phyloP scores from a whole-genome alignment of 2,797 vertebrate genomes.

The Sparidentex hasta region DNA sequence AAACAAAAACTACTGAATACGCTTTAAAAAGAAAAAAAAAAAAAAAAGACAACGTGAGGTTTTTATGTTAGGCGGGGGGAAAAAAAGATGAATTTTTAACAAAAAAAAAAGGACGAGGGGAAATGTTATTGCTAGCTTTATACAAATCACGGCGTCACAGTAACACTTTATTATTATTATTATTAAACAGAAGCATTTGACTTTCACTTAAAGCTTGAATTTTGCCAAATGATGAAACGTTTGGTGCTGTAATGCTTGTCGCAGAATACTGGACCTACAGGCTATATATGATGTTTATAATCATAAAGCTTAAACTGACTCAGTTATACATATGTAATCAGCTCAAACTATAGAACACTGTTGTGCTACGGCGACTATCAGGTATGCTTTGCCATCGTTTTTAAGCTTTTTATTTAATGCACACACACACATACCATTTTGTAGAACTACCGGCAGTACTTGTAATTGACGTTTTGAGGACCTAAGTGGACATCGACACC shows the following conservation, averaged over 20 bases:
- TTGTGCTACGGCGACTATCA: constrained; percentile 89
- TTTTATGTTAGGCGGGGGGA: constrained; percentile 49
- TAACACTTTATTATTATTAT: constrained; percentile 85
- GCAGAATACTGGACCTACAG: constrained; percentile 90
- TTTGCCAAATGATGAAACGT: constrained; percentile 90
- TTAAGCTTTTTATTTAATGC: constrained; percentile 82
- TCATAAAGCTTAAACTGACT: constrained; percentile 88
- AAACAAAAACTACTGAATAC: constrained; percentile 90
- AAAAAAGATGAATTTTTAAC: constrained; percentile 39
- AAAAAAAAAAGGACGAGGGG: constrained; percentile 79
- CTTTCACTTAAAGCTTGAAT: constrained; percentile 92
- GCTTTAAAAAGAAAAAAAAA: constrained; percentile 62
- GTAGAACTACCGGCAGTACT: constrained; percentile 85
- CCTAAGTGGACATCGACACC: constrained; percentile 82
- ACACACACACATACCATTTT: constrained; percentile 75
- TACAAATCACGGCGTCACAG: constrained; percentile 89
- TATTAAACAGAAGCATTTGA: constrained; percentile 86
- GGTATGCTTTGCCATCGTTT: constrained; percentile 89
- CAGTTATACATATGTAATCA: constrained; percentile 89
- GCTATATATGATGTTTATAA: constrained; percentile 90
- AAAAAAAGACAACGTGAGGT: constrained; percentile 49
- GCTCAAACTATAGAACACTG: constrained; percentile 90
- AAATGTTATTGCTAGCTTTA: constrained; percentile 90
- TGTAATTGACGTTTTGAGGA: constrained; percentile 78
- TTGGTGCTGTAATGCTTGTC: constrained; percentile 91